These are phyloP conservation scores for Smittia aterrima DNA, from an alignment of 2,888 invertebrate species.

Conservation along the genomic window DNA sequence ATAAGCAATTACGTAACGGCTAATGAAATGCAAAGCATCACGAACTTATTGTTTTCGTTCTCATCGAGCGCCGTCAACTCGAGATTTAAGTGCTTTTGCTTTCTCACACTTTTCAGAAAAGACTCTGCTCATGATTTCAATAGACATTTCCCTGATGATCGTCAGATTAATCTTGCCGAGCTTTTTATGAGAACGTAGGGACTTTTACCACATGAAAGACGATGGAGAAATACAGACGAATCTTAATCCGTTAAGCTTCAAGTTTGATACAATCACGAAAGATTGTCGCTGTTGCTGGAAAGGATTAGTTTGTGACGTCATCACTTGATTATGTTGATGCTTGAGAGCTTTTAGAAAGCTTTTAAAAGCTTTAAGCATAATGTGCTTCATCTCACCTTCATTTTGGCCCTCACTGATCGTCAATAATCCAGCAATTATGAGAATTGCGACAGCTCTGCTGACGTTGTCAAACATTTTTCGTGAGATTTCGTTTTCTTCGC, in stretches of 20 bases:
- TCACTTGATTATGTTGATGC: not conserved
- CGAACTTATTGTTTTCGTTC: not conserved
- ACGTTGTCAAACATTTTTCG: slow-evolving; percentile 26
- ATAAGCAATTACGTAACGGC: not conserved
- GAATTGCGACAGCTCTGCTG: slow-evolving; percentile 3
- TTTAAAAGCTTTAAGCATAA: no score
- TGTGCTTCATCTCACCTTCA: slow-evolving; percentile 17
- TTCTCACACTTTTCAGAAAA: slow-evolving; percentile 9
- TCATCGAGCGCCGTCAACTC: not conserved
- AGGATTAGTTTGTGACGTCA: not conserved
- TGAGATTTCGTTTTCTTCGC: not conserved
- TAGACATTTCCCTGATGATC: slow-evolving; percentile 9
- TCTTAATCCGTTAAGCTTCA: slow-evolving; percentile 35
- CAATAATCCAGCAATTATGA: slow-evolving; percentile 24
- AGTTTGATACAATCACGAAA: slow-evolving; percentile 37
- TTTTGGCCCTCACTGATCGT: slow-evolving; percentile 11
- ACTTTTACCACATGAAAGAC: not conserved
- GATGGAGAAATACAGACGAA: not conserved
- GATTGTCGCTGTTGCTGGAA: not conserved
- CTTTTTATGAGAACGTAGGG: not conserved
- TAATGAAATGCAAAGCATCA: slow-evolving; percentile 8
- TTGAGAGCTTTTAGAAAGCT: not conserved
- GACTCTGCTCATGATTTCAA: slow-evolving; percentile 1
- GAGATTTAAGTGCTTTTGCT: not conserved
- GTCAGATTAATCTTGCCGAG: not conserved